Percentiles rank a stretch among this genome's conserved stretches.
phyloP scores from a whole-genome alignment of 2,888 invertebrate genomes.

The Phrixothrix hirtus region DNA sequence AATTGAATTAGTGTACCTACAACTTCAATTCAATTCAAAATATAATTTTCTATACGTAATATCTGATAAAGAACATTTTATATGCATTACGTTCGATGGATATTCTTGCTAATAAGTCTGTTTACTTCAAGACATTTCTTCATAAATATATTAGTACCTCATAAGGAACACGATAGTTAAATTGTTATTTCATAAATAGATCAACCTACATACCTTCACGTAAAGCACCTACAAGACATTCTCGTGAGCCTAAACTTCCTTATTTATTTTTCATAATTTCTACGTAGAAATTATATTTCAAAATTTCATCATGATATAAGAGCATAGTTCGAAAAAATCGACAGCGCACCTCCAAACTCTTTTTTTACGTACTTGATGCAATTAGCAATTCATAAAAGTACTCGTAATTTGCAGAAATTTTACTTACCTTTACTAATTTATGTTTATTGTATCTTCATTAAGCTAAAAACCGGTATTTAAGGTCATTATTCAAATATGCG shows the following conservation, averaged over 20 bases:
- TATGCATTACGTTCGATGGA: slow-evolving; percentile 1
- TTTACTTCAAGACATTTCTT: slow-evolving; percentile 13
- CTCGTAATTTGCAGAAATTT: no score
- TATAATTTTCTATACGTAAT: slow-evolving; percentile 11
- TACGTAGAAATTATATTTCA: neutral
- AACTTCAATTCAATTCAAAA: neutral
- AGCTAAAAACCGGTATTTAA: no score
- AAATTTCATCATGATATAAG: no score
- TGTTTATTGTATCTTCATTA: no score
- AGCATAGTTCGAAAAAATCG: no score
- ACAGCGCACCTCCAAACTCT: no score
- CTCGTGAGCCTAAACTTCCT: no score
- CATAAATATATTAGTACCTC: slow-evolving; percentile 13
- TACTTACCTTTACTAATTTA: no score
- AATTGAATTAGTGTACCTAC: neutral
- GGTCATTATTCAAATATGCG: no score
- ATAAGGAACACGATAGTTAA: slow-evolving; percentile 7
- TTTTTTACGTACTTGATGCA: no score
- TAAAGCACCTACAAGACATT: neutral
- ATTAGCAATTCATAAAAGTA: no score
- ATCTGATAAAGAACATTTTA: neutral
- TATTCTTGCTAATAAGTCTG: slow-evolving; percentile 8
- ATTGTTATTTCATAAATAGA: slow-evolving; percentile 14
- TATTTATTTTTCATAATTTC: no score
- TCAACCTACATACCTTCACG: slow-evolving; percentile 6